Conservation (phyloP, 1,140 invertebrate species). For the Drosophila tsacasi region DNA sequence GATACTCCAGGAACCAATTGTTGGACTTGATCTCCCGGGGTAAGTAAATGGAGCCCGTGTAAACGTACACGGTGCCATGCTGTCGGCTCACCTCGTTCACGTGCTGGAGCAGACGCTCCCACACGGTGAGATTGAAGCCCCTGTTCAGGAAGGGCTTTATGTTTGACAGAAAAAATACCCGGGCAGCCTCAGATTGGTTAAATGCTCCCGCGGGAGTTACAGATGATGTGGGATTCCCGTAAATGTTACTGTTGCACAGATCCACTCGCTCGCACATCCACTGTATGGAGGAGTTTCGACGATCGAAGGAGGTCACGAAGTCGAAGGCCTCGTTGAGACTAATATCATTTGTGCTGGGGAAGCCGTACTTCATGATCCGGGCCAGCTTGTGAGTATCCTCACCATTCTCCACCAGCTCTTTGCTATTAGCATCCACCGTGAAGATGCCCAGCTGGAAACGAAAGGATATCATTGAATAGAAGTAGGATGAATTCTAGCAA, state of each 20-base stretch:
- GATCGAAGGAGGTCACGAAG: slow-evolving; percentile 97
- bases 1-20: slow-evolving; percentile 96
- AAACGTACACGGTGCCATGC: slow-evolving; percentile 95
- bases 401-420: not conserved
- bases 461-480: not conserved
- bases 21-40: slow-evolving; percentile 91
- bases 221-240: slow-evolving; percentile 71
- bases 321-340: slow-evolving; percentile 90
- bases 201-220: not conserved
- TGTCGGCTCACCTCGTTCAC: slow-evolving; percentile 91
- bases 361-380: slow-evolving; percentile 95
- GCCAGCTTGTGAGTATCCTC: slow-evolving; percentile 46
- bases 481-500: not conserved
- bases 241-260: not conserved
- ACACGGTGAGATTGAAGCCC: slow-evolving; percentile 97
- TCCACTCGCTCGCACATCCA: slow-evolving; percentile 98
- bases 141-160: slow-evolving; percentile 98
- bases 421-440: not conserved
- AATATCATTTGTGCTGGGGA: slow-evolving; percentile 95
- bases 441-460: slow-evolving; percentile 54
- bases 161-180: slow-evolving; percentile 97
- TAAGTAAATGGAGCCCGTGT: slow-evolving; percentile 98
- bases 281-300: slow-evolving; percentile 93
- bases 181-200: slow-evolving; percentile 75
- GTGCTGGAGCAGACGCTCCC: slow-evolving; percentile 96